These are phyloP conservation scores for Calidris pugnax DNA, from an alignment of 2,113 vertebrate genomes.

Conservation along the genomic window DNA sequence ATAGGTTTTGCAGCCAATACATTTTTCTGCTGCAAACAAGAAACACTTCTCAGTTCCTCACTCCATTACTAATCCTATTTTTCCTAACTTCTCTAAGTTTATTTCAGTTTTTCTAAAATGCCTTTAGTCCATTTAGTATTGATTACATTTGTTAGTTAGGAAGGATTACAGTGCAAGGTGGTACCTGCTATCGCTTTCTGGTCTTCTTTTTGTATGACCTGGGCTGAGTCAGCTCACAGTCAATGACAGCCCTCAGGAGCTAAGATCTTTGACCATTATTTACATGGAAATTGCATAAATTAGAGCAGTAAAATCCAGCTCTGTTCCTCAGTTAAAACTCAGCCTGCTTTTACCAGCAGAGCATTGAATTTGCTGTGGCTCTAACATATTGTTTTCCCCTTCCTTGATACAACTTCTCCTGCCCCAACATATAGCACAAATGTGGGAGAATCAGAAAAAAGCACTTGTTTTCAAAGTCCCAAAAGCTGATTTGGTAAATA, in stretches of 20 bases:
- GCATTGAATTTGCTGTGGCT: neutral
- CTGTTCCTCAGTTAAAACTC: neutral
- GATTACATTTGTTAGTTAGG: neutral
- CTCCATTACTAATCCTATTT: constrained; percentile 24
- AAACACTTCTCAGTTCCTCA: constrained; percentile 27
- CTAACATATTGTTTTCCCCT: neutral
- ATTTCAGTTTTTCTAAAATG: neutral
- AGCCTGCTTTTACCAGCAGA: neutral
- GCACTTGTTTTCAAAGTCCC: neutral
- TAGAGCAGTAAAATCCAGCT: neutral
- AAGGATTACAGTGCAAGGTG: neutral
- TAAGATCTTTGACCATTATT: neutral
- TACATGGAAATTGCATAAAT: neutral
- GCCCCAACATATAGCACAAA: neutral
- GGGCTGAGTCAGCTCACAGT: neutral
- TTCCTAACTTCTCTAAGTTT: neutral
- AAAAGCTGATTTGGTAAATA: neutral
- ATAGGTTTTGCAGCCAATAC: neutral
- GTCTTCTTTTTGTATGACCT: neutral
- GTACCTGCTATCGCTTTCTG: neutral
- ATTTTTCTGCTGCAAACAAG: too few species aligned
- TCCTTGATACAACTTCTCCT: neutral
- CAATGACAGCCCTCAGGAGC: neutral
- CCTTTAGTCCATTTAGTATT: neutral
- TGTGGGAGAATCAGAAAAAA: neutral